A percentile compares a stretch with the other conserved stretches of the same genome.
Conservation (phyloP, 2,113 vertebrate genomes). For the Athene cunicularia region DNA sequence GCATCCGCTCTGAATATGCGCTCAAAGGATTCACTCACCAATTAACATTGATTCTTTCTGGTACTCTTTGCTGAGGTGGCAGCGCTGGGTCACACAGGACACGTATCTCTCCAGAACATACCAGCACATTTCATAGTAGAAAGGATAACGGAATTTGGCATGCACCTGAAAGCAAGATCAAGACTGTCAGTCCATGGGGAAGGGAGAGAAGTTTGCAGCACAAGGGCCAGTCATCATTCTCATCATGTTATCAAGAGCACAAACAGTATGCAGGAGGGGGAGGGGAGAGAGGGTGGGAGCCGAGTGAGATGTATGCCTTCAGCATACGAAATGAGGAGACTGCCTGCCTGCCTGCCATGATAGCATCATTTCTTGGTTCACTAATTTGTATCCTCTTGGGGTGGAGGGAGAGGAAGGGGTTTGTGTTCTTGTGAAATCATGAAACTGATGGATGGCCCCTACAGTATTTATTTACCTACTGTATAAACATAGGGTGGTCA, state of each 20-base stretch:
- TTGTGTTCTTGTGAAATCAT: constrained; percentile 21
- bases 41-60: constrained; percentile 82
- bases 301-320: constrained; percentile 36
- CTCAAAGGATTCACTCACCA: constrained; percentile 80
- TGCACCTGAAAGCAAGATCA: constrained; percentile 83
- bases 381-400: constrained; percentile 57
- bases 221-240: constrained; percentile 20
- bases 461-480: background rate
- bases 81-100: constrained; percentile 91
- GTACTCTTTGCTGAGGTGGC: constrained; percentile 87
- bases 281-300: constrained; percentile 39
- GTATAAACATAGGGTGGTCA: constrained; percentile 11
- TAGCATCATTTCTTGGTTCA: constrained; percentile 51
- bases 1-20: background rate
- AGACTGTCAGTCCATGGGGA: constrained; percentile 10
- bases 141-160: constrained; percentile 96
- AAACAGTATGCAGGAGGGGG: constrained; percentile 43
- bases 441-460: constrained; percentile 24
- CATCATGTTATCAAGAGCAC: constrained; percentile 62
- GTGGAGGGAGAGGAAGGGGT: constrained; percentile 31
- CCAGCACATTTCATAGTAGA: constrained; percentile 99
- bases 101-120: constrained; percentile 97
- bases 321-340: constrained; percentile 70
- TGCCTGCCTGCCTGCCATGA: constrained; percentile 43
- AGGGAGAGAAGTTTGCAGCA: constrained; percentile 35